Conservation (phyloP, 2,113 vertebrate species). For the Rousettus leschenaultii region DNA sequence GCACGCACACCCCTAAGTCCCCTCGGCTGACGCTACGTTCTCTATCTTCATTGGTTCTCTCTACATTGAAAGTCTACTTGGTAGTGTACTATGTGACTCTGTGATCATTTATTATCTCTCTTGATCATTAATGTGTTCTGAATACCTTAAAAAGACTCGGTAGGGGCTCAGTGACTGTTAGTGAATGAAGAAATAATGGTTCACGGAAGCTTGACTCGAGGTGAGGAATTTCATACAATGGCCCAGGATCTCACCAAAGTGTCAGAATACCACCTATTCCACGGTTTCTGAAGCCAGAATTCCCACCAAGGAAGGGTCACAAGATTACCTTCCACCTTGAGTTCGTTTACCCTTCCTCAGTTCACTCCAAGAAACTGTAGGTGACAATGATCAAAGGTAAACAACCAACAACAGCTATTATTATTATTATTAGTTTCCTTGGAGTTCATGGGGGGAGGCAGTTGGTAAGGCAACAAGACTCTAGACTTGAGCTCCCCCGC, state of each 20-base stretch:
- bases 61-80: neutral
- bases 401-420: neutral
- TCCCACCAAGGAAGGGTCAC: accelerated
- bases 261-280: neutral
- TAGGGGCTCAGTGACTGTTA: accelerated
- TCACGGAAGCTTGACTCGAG: neutral
- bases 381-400: accelerated
- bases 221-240: accelerated
- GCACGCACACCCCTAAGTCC: accelerated
- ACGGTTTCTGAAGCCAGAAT: too few relatives aligned
- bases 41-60: neutral
- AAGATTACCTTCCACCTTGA: neutral
- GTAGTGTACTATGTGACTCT: accelerated
- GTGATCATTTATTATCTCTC: accelerated
- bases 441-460: neutral
- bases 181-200: neutral
- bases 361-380: neutral
- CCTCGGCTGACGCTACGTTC: accelerated
- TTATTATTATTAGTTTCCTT: neutral
- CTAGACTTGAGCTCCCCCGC: neutral
- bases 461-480: neutral
- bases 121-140: neutral
- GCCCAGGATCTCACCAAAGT: neutral
- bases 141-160: neutral
- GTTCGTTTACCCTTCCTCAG: neutral